Conservation (phyloP, 2,888 invertebrate species). For the Dexiosoma caninum region DNA sequence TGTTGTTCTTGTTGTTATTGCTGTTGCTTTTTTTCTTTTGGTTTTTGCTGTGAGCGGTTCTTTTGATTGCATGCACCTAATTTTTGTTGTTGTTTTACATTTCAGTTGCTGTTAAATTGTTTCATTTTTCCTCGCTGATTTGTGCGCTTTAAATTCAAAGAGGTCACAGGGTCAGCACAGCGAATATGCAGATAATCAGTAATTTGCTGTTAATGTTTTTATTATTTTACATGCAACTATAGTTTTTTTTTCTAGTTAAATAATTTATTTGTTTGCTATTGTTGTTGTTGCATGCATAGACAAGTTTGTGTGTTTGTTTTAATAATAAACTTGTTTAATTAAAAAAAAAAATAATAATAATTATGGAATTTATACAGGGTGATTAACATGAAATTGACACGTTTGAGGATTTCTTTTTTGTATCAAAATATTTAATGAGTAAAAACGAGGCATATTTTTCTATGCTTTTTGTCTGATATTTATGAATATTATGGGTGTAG, state of each 20-base stretch:
- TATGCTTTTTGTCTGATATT: too few relatives aligned
- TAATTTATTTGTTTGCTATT: conserved; percentile 22
- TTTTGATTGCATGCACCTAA: conserved; percentile 59
- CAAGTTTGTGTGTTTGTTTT: conserved; percentile 9
- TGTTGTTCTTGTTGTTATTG: background rate
- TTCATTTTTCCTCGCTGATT: conserved; percentile 35
- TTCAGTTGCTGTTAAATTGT: conserved; percentile 38
- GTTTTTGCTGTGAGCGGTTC: conserved; percentile 37
- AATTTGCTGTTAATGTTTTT: conserved; percentile 58
- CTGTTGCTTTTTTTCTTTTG: background rate
- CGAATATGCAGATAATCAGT: conserved; percentile 61
- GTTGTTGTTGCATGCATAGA: background rate
- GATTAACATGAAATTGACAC: background rate
- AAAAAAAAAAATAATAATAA: conserved; percentile 1
- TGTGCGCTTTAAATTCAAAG: conserved; percentile 27
- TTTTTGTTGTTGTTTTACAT: background rate
- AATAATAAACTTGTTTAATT: conserved; percentile 10
- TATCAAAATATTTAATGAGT: too few relatives aligned
- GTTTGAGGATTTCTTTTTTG: background rate
- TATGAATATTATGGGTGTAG: too few relatives aligned
- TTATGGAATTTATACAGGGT: background rate
- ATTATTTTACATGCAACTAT: conserved; percentile 51
- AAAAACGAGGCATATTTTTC: too few relatives aligned
- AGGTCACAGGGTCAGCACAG: conserved; percentile 56
- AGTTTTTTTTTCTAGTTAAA: background rate